Base-by-base conservation (phyloP, 2,797 vertebrate species). In the Antrozous pallidus region DNA sequence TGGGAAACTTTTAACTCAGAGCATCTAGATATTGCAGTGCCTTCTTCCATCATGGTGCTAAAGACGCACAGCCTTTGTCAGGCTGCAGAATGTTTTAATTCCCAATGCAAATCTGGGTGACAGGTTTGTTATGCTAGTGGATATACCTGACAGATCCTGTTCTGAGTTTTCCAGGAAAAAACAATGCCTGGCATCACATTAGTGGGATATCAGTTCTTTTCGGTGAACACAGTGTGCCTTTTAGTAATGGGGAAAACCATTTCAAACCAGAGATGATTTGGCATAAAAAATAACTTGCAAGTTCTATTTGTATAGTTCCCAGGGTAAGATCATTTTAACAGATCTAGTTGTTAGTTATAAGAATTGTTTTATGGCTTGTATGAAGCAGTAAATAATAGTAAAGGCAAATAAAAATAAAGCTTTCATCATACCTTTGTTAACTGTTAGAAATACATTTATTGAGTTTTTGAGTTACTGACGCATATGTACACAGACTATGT, bases 61-160 rank as follows among this genome's bases (percentile, higher is more conserved):
- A 98, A 97, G 97, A 97, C 97, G 95, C 86, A 95, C 89, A 89
- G 95, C 12, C 90, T 97, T 97, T 98, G 96, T 97, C 97, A 97
- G 88, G 40, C 96, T 97, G 58, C 89, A 97, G 95, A 97, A 96
- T 96, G 75, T 91, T 97, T 97, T 98, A 97, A 98, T 97, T 98
- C 96, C 84, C 97, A 92, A 83, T 96, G 94, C 97, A 98, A 97
- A 94, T 95, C 95, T 97, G 93, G 83, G 94, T 97, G 96, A 97
- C 97, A 96, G 96, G 97, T 98, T 98, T 97, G 96, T 96, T 97
- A 97, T 3, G 31, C 91, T 95, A 95, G 94, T 10, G 42, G 96
- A 97, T 97, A 96, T 96, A 97, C 96, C 95, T 96, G 98, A 97
- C 97, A 98, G 97, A 97, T 93, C 92, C 51, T 97, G 92, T 95